Conservation (phyloP, 2,888 invertebrate genomes). For the Colletes collaris region DNA sequence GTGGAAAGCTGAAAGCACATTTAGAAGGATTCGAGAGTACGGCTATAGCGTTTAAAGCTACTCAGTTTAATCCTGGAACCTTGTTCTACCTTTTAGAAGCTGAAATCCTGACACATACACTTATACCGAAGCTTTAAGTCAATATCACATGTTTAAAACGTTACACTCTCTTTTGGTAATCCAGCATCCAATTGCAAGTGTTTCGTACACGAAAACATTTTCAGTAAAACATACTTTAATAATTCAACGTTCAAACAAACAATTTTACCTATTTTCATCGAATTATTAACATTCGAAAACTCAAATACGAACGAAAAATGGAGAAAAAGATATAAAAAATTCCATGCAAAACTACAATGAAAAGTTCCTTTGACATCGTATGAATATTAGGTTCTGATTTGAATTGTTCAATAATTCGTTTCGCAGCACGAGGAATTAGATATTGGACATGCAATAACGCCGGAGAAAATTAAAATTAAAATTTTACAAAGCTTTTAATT, state of each 20-base stretch:
- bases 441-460: too few relatives aligned
- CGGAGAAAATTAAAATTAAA: not conserved
- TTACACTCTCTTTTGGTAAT: not conserved
- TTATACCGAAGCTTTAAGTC: constrained; percentile 1
- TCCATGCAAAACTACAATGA: not conserved
- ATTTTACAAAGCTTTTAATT: not conserved
- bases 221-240: too few relatives aligned
- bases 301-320: not conserved
- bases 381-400: not conserved
- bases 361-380: not conserved
- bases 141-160: constrained; percentile 11
- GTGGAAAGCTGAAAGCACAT: constrained; percentile 15
- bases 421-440: too few relatives aligned
- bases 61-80: constrained; percentile 23
- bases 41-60: constrained; percentile 12
- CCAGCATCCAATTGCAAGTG: too few relatives aligned
- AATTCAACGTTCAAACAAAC: too few relatives aligned
- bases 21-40: constrained; percentile 30
- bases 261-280: too few relatives aligned
- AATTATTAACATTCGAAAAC: too few relatives aligned
- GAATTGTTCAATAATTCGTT: not conserved
- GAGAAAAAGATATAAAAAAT: not conserved
- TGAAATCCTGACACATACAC: not conserved
- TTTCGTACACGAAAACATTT: too few relatives aligned
- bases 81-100: constrained; percentile 6